phyloP scores from a whole-genome alignment of 2,113 vertebrate species.

The Mesembrinibis cayennensis region DNA sequence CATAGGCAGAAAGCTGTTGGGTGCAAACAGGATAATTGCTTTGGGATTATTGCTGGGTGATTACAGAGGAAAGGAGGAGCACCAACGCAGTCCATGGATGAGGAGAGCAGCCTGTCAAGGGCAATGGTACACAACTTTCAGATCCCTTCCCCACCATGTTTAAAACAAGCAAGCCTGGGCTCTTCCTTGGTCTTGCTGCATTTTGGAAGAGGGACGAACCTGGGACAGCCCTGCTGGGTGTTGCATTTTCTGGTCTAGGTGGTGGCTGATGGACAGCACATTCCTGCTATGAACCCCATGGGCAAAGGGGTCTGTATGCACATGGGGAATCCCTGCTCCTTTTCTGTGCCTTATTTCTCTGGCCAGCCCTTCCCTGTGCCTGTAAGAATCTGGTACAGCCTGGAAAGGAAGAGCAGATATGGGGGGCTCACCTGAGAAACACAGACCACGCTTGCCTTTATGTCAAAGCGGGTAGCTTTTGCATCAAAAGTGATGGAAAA shows the following conservation, averaged over 20 bases:
- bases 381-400: neutral
- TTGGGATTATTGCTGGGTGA: neutral
- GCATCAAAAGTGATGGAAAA: neutral
- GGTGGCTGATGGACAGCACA: neutral
- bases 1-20: neutral
- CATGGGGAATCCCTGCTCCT: neutral
- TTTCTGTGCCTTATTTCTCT: neutral
- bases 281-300: neutral
- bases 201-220: neutral
- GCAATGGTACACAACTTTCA: neutral
- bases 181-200: neutral
- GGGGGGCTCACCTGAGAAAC: neutral
- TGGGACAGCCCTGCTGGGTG: neutral
- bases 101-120: neutral
- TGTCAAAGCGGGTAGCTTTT: neutral
- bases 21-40: neutral
- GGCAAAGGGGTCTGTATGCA: neutral
- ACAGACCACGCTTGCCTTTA: neutral
- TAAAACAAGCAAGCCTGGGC: neutral
- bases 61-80: neutral
- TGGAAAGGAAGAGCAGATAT: neutral
- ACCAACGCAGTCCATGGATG: neutral
- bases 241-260: neutral
- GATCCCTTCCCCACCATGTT: neutral
- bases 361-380: neutral